phyloP scores from a whole-genome alignment of 2,113 vertebrate genomes.

The Telmatochromis sp. region DNA sequence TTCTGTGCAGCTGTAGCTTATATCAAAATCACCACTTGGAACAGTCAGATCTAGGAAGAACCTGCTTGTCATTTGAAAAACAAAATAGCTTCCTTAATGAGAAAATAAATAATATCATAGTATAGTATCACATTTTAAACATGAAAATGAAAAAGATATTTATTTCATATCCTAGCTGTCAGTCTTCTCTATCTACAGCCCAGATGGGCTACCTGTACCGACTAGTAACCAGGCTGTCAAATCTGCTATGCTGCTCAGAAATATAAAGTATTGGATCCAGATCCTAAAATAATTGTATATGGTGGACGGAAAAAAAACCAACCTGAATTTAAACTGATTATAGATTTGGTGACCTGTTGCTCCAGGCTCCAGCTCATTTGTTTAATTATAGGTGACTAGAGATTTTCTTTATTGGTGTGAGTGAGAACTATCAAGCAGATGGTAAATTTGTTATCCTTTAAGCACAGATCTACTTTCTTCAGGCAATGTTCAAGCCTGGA shows the following conservation, averaged over 20 bases:
- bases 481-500: not conserved
- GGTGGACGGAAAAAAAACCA: rapidly evolving
- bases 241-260: not conserved
- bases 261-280: not conserved
- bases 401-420: not conserved
- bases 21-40: not conserved
- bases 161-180: not conserved
- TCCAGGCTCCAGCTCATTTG: not conserved
- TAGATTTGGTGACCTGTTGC: not conserved
- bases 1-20: not conserved
- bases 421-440: not conserved
- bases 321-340: not conserved
- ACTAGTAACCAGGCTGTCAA: not conserved
- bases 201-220: not conserved
- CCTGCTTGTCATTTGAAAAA: not conserved
- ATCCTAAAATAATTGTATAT: not conserved
- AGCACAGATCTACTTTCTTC: not conserved
- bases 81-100: not conserved
- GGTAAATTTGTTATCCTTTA: not conserved
- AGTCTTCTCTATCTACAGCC: not conserved
- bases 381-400: not conserved
- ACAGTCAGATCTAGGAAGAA: not conserved
- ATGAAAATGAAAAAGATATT: not conserved
- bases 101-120: not conserved
- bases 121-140: not conserved